Base-by-base conservation (phyloP, 2,113 vertebrate species). In the Rhabdornis inornatus region DNA sequence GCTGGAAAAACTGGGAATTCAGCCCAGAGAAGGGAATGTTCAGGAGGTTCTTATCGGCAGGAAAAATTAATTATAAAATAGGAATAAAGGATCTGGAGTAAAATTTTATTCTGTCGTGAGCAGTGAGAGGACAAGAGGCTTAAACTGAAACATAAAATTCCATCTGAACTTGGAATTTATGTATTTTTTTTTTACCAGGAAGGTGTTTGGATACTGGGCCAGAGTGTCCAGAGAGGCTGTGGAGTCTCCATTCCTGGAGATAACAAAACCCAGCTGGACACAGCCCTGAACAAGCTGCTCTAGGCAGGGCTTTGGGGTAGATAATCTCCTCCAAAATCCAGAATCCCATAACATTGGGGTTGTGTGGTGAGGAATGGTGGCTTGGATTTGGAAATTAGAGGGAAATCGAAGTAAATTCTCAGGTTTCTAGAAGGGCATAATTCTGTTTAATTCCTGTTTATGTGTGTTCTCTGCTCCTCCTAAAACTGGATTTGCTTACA, bases 51-150 rank as follows among this genome's bases (percentile, higher is more conserved):
- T 59, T 63, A 59, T 5, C 8, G 25, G 11, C 16, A 14, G 11
- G 18, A 27, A 6, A 47, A 82, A 39, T 9, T n/a, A 3, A 12
- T 31, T 10, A 7, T 9, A 47, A 30, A 25, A 33, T 40, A 40
- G 16, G 22, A 82, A 56, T 33, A 65, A 60, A 83, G 4, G 7
- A 14, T 6, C 2, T 2, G 2, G 21, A 74, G 9, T 12, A 13
- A 14, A 13, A 30, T 33, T 59, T 78, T 55, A 30, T 21, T 60
- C 33, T 0, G 2, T 16, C 1, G 0, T 55, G n/a, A 11, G 2
- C 40, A 15, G 15, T 5, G 18, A 12, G 30, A 63, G 47, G 23
- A 16, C 9, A 50, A 31, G 27, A 71, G 42, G 17, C 13, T 20
- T 5, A 25, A 91, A 56, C 0, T 6, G 17, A 70, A 60, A n/a